Base-by-base conservation (phyloP, 2,797 vertebrate species). In the Arremon aurantiirostris region DNA sequence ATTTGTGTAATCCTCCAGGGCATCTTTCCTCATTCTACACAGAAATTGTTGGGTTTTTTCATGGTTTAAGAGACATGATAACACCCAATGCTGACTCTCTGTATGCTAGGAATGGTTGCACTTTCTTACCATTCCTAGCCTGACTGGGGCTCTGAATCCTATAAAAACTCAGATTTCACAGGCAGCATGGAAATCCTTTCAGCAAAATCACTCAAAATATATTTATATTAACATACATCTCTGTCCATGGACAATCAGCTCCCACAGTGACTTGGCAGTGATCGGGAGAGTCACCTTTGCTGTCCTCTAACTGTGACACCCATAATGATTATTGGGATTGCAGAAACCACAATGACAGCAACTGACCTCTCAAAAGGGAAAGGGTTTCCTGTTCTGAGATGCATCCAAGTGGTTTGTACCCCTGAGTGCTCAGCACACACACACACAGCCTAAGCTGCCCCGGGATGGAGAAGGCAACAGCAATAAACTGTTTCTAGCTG, bases 351-450 rank as follows among this genome's bases (percentile, higher is more conserved):
- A 46, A 28, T 0, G 5, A 15, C 47, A 81, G 47, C 0, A 3
- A 27, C 2, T 50, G 59, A 66, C 8, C 14, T 13, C 14, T 14
- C 75, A 52, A 27, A 22, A 50, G 11, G 4, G 20, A 37, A 34
- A 52, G 13, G 20, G 2, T 24, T 60, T 64, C 32, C 65, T 78
- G 21, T 28, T 71, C 24, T 27, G 39, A 72, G 37, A 56, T 1
- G 0, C 6, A 7, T 14, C 37, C 1, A 0, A 15, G 35, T 8
- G n/a, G 16, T 49, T 72, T 50, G n/a, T 5, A 37, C 5, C 47
- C 1, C 0, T 0, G 2, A 8, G 11, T 14, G 22, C 18, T 65
- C 50, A 16, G 20, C 7, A 18, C 4, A 26, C 13, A 34, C 24
- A n/a, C 24, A 65, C 30, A 20, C 0, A 1, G 27, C 22, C 53